Evolutionary conservation across 2,888 invertebrate species (phyloP).

Genomic region (Acleris emargana): DNA sequence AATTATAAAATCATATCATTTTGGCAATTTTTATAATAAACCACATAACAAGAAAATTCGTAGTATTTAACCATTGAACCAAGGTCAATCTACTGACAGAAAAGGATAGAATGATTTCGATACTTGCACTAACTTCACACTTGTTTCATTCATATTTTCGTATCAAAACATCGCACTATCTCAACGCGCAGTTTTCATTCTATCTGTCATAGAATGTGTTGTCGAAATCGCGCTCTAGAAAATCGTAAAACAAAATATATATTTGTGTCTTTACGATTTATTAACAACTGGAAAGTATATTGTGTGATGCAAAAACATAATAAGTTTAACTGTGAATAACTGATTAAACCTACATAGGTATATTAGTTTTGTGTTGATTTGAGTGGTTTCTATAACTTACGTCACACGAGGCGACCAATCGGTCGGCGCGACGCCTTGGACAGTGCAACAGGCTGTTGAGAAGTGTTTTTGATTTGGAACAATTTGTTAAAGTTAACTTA

Average conservation of each 20-base stretch:
- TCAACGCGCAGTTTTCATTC: slow-evolving; percentile 36
- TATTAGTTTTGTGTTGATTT: slow-evolving; percentile 61
- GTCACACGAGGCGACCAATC: slow-evolving; percentile 73
- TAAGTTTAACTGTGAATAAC: slow-evolving; percentile 23
- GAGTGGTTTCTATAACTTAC: slow-evolving; percentile 74
- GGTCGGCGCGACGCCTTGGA: slow-evolving; percentile 62
- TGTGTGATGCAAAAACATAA: slow-evolving; percentile 58
- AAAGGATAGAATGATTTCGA: slow-evolving; percentile 43
- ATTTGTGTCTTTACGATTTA: slow-evolving; percentile 41
- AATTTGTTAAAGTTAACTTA: slow-evolving; percentile 52
- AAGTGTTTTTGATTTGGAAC: slow-evolving; percentile 59
- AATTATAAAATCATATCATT: background rate
- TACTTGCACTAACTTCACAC: slow-evolving; percentile 50
- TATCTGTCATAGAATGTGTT: slow-evolving; percentile 26
- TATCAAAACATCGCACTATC: slow-evolving; percentile 38
- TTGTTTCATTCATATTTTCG: slow-evolving; percentile 52
- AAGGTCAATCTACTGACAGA: background rate
- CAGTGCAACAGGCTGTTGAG: slow-evolving; percentile 48
- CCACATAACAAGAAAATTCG: background rate
- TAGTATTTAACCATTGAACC: background rate
- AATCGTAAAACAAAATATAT: slow-evolving; percentile 11
- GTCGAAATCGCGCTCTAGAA: slow-evolving; percentile 21
- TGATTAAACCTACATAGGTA: slow-evolving; percentile 39
- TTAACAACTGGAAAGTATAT: slow-evolving; percentile 26
- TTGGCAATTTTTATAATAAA: background rate